Base-by-base conservation (phyloP, 2,113 vertebrate species). In the Gobio gobio region DNA sequence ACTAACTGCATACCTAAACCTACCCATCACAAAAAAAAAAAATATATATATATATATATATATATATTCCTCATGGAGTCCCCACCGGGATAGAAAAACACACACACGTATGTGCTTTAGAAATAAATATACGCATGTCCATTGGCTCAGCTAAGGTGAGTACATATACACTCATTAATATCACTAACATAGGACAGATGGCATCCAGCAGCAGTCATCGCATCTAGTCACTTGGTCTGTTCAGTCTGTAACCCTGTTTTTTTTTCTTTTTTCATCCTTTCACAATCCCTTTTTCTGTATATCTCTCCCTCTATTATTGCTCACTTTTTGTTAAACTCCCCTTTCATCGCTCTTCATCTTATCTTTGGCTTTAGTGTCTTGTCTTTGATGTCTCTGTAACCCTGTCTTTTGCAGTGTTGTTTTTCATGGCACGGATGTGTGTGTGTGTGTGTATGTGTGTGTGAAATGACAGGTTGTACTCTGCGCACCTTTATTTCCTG, bases 331-430 rank as follows among this genome's bases (percentile, higher is more conserved):
- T 8, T 20, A 47, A 73, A 26, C 70, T 78, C 13, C 13, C 4
- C 58, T 79, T 16, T 10, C 77, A 47, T 63, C 4, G 4, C 58
- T 79, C 77, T 79, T 29, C n/a, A 45, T 63, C n/a, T 63, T 77
- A n/a, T 79, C 40, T 63, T n/a, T 63, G 56, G 36, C 36, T 10
- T 36, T 8, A 26, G 77, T 63, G n/a, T 79, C 16, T 63, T 63
- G 58, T 14, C n/a, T 26, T 29, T 26, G 40, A 26, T 63, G 14
- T 47, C 58, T 63, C 3, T 24, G 9, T 49, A 16, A n/a, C 22
- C 4, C 36, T 36, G 77, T 45, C 77, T 26, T 12, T 79, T 79
- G 77, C n/a, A 18, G 56, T 61, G 36, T 79, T 79, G 58, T 63
- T 79, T 79, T 79, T 45, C 3, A 3, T 26, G 40, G 14, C 58